Conservation (phyloP, 37 sponge, comb jelly and placozoan genomes). For the Amphimedon queenslandica region DNA sequence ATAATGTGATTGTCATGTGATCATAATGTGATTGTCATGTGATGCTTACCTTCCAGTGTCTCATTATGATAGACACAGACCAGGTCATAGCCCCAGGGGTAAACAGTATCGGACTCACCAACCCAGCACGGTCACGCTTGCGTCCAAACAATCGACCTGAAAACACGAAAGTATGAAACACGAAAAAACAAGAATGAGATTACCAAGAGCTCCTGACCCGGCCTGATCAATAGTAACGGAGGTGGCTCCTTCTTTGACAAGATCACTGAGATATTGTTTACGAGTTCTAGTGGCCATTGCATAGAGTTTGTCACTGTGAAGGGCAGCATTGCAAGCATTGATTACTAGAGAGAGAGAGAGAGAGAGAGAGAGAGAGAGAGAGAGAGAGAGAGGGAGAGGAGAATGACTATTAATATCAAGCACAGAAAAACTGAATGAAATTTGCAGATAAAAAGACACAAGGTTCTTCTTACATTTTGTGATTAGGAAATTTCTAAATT, state of each 20-base stretch:
- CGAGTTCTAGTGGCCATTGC: constrained; percentile 83
- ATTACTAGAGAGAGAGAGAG: constrained; percentile 48
- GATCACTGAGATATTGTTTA: constrained; percentile 69
- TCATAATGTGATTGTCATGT: background rate
- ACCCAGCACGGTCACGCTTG: constrained; percentile 34
- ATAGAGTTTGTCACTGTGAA: constrained; percentile 70
- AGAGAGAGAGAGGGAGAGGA: background rate
- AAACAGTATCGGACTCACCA: constrained; percentile 26
- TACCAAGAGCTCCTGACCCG: constrained; percentile 56
- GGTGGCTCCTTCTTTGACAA: constrained; percentile 40
- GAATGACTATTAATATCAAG: background rate
- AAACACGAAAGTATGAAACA: too few species aligned
- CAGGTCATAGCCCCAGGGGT: constrained; percentile 53
- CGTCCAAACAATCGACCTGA: constrained; percentile 9
- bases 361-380: background rate
- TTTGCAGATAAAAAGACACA: background rate
- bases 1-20: too few species aligned
- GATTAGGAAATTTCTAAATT: constrained; percentile 81
- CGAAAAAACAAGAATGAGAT: background rate
- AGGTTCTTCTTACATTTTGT: constrained; percentile 73
- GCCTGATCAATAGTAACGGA: constrained; percentile 53
- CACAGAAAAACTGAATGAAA: background rate
- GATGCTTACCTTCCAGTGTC: constrained; percentile 19
- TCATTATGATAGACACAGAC: constrained; percentile 45
- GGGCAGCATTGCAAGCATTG: constrained; percentile 92